These are phyloP conservation scores for Varroa destructor DNA, from an alignment of 1,140 invertebrate genomes.

Conservation along the genomic window DNA sequence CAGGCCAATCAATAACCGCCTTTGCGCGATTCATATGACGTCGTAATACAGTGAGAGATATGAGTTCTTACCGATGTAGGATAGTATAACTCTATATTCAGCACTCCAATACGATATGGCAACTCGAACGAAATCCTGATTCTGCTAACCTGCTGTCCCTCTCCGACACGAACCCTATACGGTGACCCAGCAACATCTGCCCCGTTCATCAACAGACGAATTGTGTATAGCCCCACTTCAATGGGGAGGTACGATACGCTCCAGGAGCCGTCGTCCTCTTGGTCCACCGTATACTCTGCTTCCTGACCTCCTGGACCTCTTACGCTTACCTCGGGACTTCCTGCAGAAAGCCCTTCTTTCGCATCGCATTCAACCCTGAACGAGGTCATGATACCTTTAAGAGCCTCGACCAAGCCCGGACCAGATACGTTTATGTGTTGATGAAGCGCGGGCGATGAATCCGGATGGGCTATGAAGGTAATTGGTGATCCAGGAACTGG, in stretches of 20 bases:
- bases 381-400: constrained; percentile 3
- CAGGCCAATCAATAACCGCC: too few species aligned
- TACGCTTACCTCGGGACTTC: constrained; percentile 1
- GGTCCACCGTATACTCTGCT: constrained; percentile 39
- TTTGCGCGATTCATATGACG: too few species aligned
- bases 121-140: too few species aligned
- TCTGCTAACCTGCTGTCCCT: constrained; percentile 24
- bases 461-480: constrained; percentile 33
- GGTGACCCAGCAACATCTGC: constrained; percentile 43
- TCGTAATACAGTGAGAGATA: too few species aligned
- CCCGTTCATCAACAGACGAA: constrained; percentile 59
- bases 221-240: constrained; percentile 58
- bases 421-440: constrained; percentile 47
- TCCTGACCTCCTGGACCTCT: background rate
- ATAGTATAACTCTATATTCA: too few species aligned
- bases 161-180: background rate
- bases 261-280: constrained; percentile 47
- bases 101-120: too few species aligned
- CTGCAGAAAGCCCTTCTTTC: background rate
- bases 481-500: constrained; percentile 44
- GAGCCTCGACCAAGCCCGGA: constrained; percentile 27
- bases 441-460: constrained; percentile 39
- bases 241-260: constrained; percentile 54
- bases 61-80: too few species aligned
- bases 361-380: background rate